Evolutionary conservation across 2,888 invertebrate genomes (phyloP), one percentile per base, ranked within the genome.

Genomic region (Archips xylosteana): DNA sequence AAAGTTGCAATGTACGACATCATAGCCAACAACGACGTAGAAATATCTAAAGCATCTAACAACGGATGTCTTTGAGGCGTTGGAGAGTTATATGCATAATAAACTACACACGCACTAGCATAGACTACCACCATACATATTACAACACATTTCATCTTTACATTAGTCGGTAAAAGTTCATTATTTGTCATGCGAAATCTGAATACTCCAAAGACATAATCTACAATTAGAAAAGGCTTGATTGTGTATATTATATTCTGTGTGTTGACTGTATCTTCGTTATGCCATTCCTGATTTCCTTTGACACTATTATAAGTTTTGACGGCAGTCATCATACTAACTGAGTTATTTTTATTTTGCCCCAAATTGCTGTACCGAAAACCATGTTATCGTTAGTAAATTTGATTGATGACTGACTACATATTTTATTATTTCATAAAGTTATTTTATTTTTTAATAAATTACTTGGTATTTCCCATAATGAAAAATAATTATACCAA

Each of bases 171-270:
- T 3, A 49, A 15, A 34, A 77, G 49, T 36, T 42, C 23, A 8
- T 71, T 54, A n/a, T 65, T 65, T 12, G 47, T 45, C 8, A 61
- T 57, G 4, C 70, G 65, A 42, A 75, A 76, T 65, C 77, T 54
- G 49, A 75, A 75, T 60, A 75, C 68, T 47, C 74, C 75, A 57
- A 75, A 73, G 10, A 72, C 34, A 6, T 60, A 60, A 39, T 70
- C 75, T 13, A 23, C 34, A 3, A 59, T 8, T n/a, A 70, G 13
- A 2, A 70, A 13, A 12, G 75, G 75, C 51, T 6, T 15, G 12
- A 71, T n/a, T 32, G 70, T 45, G 34, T 63, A 23, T n/a, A 51
- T 15, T 51, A 51, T 15, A 51, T 15, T 15, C 15, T 15, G 15
- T 51, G 15, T 2, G 8, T 51, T 13, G 15, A 8, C 15, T 15